phyloP scores from a whole-genome alignment of 2,888 invertebrate species.

The Diarsia dahlii region DNA sequence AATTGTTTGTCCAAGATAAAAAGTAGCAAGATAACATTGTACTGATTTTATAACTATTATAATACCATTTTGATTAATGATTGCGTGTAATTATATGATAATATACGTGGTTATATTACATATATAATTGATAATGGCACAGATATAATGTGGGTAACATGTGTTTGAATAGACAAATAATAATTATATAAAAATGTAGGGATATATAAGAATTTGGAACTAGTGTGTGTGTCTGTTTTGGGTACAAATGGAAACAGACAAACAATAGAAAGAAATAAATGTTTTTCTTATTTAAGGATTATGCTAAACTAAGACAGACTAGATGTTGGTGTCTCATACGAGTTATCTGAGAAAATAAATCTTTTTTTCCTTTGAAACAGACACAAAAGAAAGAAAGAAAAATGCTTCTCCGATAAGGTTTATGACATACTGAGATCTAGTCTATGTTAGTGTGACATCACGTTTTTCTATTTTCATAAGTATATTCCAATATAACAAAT shows the following conservation, averaged over 20 bases:
- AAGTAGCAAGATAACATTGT: conserved; percentile 77
- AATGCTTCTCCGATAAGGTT: neutral
- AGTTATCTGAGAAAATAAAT: too few relatives aligned
- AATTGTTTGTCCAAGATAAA: conserved; percentile 68
- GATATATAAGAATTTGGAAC: neutral
- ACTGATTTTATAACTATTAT: conserved; percentile 68
- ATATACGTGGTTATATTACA: conserved; percentile 31
- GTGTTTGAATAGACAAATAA: conserved; percentile 40
- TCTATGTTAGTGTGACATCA: neutral
- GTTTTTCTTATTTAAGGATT: neutral
- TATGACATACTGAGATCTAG: neutral
- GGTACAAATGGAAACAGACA: neutral
- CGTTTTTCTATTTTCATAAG: neutral
- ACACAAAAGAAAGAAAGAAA: conserved; percentile 11
- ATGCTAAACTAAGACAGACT: neutral
- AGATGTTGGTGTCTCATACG: neutral
- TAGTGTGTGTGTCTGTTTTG: conserved; percentile 25
- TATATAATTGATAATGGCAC: conserved; percentile 40
- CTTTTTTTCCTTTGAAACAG: neutral
- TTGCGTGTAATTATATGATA: conserved; percentile 54
- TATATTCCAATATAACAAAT: neutral
- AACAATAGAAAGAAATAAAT: conserved; percentile 11
- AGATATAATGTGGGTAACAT: conserved; percentile 25
- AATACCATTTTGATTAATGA: conserved; percentile 48
- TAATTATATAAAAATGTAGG: conserved; percentile 10